Conservation (phyloP, 2,797 vertebrate species). For the Syngnathus acus region DNA sequence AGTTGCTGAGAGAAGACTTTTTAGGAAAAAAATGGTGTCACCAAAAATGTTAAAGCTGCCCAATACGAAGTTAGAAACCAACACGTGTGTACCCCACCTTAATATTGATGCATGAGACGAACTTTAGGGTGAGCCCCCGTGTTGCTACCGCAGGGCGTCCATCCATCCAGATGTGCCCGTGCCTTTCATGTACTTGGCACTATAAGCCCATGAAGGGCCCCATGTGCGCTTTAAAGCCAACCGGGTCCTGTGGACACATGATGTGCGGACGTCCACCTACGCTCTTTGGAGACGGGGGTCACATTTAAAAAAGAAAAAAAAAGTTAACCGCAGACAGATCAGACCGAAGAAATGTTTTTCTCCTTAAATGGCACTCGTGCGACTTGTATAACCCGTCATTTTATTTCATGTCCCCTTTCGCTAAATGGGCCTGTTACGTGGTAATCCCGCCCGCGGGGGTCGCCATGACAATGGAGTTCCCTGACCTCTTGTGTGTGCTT, state of each 20-base stretch:
- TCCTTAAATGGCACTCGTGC: conserved; percentile 14
- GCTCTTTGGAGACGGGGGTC: conserved; percentile 37
- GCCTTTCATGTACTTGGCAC: conserved; percentile 56
- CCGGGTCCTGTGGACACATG: conserved; percentile 55
- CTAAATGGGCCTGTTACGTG: conserved; percentile 22
- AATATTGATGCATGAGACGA: conserved; percentile 32
- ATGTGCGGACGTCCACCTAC: conserved; percentile 50
- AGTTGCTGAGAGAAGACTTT: conserved; percentile 23
- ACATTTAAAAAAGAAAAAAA: conserved; percentile 12
- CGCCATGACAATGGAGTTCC: conserved; percentile 41
- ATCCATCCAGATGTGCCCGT: conserved; percentile 38
- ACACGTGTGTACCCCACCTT: not conserved
- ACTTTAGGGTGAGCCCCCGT: conserved; percentile 30
- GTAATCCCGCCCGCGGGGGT: conserved; percentile 40
- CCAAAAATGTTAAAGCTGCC: not conserved
- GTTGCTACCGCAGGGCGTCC: conserved; percentile 29
- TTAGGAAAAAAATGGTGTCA: not conserved
- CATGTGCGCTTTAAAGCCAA: conserved; percentile 46
- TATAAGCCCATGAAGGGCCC: conserved; percentile 54
- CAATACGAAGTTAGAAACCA: not conserved
- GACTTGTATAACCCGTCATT: conserved; percentile 14
- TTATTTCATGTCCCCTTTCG: conserved; percentile 13
- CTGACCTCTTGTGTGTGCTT: conserved; percentile 42
- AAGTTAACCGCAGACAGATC: conserved; percentile 37
- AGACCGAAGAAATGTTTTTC: conserved; percentile 19